Percentiles rank a stretch among this genome's conserved stretches.
Conservation (phyloP, 2,797 vertebrate species). For the Phalloptychus januarius region DNA sequence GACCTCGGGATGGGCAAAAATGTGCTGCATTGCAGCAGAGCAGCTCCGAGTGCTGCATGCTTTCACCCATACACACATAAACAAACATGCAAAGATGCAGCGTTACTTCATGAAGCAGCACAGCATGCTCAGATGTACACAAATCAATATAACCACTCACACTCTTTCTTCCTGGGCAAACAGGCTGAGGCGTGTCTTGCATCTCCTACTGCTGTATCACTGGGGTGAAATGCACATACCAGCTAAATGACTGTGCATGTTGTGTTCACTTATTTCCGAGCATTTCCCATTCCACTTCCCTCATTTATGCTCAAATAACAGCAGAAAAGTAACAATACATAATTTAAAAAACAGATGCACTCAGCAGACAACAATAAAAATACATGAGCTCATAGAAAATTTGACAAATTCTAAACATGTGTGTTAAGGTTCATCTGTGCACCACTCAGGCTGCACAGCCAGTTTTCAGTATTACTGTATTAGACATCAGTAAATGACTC, state of each 20-base stretch:
- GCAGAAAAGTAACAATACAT: background rate
- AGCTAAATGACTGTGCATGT: conserved; percentile 48
- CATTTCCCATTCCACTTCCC: conserved; percentile 4
- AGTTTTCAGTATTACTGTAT: conserved; percentile 23
- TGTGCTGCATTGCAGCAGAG: conserved; percentile 84
- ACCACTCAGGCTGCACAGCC: background rate
- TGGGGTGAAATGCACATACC: conserved; percentile 33
- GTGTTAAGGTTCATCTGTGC: background rate
- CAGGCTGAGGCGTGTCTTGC: conserved; percentile 62
- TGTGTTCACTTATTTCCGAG: background rate
- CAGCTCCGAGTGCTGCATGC: conserved; percentile 67
- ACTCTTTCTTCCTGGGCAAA: conserved; percentile 25
- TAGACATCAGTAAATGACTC: conserved; percentile 38
- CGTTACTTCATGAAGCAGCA: conserved; percentile 14
- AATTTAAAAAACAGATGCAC: background rate
- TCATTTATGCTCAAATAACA: background rate
- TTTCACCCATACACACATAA: conserved; percentile 42
- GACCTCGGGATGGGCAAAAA: conserved; percentile 71
- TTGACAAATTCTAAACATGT: background rate
- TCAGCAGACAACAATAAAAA: background rate
- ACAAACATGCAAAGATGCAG: conserved; percentile 28
- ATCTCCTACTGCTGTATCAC: conserved; percentile 50
- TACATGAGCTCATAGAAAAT: background rate
- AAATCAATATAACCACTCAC: conserved; percentile 32
- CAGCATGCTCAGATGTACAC: conserved; percentile 23